These are phyloP conservation scores for Syngnathus typhle DNA, from an alignment of 2,113 vertebrate genomes.

Conservation along the genomic window DNA sequence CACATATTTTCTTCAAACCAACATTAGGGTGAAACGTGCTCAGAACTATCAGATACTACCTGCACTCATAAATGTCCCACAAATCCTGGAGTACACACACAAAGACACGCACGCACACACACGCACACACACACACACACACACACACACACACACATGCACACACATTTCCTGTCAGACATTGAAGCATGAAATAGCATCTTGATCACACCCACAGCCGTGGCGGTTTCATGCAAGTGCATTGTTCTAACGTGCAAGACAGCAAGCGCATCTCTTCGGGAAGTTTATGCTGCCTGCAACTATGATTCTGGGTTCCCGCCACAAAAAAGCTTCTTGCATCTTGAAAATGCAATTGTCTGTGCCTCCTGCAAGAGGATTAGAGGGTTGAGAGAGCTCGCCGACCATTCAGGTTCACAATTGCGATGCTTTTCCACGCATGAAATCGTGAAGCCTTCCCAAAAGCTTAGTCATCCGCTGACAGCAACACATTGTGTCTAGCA, in stretches of 20 bases:
- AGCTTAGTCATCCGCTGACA: constrained; percentile 52
- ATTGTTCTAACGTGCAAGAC: constrained; percentile 40
- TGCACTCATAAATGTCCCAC: constrained; percentile 42
- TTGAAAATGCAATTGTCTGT: constrained; percentile 22
- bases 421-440: constrained; percentile 22
- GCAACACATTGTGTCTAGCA: constrained; percentile 31
- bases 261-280: constrained; percentile 16
- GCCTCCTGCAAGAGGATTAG: constrained; percentile 21
- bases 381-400: neutral
- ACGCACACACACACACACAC: constrained; percentile 9
- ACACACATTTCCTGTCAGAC: constrained; percentile 8
- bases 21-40: neutral
- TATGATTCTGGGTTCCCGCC: constrained; percentile 24
- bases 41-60: constrained; percentile 9
- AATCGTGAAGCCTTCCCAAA: constrained; percentile 35
- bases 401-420: constrained; percentile 13
- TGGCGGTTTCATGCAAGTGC: constrained; percentile 35
- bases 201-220: constrained; percentile 37
- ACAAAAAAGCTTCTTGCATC: constrained; percentile 28
- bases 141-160: constrained; percentile 11
- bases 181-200: constrained; percentile 57
- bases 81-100: constrained; percentile 28
- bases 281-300: constrained; percentile 24
- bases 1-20: no score
- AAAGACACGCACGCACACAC: constrained; percentile 4